A percentile compares a stretch with the other conserved stretches of the same genome.
phyloP scores from a whole-genome alignment of 2,888 invertebrate species.

The Phytoseiulus persimilis region DNA sequence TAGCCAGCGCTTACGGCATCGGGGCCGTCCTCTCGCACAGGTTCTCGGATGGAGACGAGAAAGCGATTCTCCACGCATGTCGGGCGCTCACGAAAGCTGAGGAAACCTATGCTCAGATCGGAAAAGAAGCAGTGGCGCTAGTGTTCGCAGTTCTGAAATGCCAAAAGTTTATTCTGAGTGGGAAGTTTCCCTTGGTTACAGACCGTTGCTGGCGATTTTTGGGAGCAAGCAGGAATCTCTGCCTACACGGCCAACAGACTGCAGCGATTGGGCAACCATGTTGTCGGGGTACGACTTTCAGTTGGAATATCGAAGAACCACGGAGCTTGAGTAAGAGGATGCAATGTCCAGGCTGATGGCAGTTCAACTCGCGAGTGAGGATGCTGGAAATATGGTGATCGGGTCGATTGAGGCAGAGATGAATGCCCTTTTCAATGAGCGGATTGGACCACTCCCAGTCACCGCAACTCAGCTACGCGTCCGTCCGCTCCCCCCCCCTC shows the following conservation, averaged over 20 bases:
- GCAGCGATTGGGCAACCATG: constrained; percentile 47
- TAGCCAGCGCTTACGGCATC: constrained; percentile 48
- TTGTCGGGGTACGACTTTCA: constrained; percentile 49
- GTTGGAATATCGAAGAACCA: constrained; percentile 47
- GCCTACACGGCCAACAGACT: constrained; percentile 47
- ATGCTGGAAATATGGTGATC: too few species aligned
- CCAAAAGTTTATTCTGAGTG: constrained; percentile 41
- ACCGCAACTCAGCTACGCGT: constrained; percentile 12
- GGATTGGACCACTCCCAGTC: constrained; percentile 22
- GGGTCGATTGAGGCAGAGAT: too few species aligned
- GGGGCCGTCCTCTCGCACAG: constrained; percentile 47
- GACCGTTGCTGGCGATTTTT: constrained; percentile 47
- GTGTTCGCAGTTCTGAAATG: constrained; percentile 47
- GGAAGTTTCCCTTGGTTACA: constrained; percentile 50
- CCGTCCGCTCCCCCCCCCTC: constrained; percentile 41
- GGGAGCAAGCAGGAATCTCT: constrained; percentile 43
- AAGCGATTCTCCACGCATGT: constrained; percentile 47
- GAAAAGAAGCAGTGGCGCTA: constrained; percentile 49
- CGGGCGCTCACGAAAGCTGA: constrained; percentile 44
- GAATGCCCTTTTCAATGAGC: too few species aligned
- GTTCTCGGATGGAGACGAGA: constrained; percentile 49
- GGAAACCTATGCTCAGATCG: constrained; percentile 45
- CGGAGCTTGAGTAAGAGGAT: constrained; percentile 48
- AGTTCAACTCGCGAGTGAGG: background rate
- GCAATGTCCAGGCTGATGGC: constrained; percentile 46